These are phyloP conservation scores for Tethya wilhelma DNA, from an alignment of 37 sponge, comb jelly and placozoan genomes.

Conservation along the genomic window DNA sequence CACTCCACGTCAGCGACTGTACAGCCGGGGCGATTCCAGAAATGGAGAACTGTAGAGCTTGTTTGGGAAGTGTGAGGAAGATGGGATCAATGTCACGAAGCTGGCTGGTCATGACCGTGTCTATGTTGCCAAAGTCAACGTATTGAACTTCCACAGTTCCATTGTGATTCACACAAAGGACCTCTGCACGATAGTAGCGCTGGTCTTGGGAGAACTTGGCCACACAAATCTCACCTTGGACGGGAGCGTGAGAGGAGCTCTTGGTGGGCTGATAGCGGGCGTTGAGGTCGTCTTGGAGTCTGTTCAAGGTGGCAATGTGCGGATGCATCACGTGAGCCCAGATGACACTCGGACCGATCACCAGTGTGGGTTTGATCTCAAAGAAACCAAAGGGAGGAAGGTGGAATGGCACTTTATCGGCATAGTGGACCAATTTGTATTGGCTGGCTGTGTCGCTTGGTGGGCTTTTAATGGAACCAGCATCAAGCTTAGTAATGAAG, in stretches of 20 bases:
- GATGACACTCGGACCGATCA: constrained; percentile 51
- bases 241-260: constrained; percentile 15
- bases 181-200: constrained; percentile 56
- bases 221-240: constrained; percentile 60
- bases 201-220: constrained; percentile 44
- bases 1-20: constrained; percentile 38
- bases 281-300: constrained; percentile 57
- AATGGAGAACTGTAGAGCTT: constrained; percentile 55
- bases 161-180: constrained; percentile 44
- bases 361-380: constrained; percentile 51
- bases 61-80: constrained; percentile 63
- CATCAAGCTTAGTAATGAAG: no score
- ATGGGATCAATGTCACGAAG: constrained; percentile 40
- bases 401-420: constrained; percentile 42
- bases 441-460: neutral
- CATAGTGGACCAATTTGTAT: constrained; percentile 10
- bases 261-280: neutral
- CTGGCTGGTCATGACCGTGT: constrained; percentile 23
- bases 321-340: constrained; percentile 66
- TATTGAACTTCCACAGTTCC: constrained; percentile 46
- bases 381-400: constrained; percentile 11
- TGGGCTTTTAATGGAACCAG: no score
- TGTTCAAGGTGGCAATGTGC: constrained; percentile 16
- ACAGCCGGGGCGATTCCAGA: constrained; percentile 41
- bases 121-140: constrained; percentile 62